Evolutionary conservation across 2,113 vertebrate species (phyloP), one percentile per base, ranked within the genome.

Genomic region (Tragelaphus strepsiceros): DNA sequence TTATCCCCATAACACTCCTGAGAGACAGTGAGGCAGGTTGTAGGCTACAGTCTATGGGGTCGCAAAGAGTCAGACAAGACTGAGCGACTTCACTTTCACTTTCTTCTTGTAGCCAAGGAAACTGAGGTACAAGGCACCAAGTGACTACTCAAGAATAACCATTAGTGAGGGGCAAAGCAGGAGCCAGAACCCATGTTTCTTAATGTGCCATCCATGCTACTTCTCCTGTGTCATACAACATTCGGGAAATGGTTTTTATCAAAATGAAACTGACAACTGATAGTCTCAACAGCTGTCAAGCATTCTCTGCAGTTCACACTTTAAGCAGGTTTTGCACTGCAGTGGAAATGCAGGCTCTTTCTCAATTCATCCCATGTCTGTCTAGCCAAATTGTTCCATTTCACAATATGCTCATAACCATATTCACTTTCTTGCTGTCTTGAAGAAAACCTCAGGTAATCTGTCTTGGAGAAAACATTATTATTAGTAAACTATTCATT

Each of bases 401-500:
- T 91, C 32, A 62, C 24, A 71, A 26, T 39, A 77, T 32, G 46
- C 17, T 93, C 26, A 32, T 17, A 85, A 92, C 19, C 24, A 96
- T 35, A 80, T 80, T 94, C 39, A 74, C 32, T 49, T 82, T 30
- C 54, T 96, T 92, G 39, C 15, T 94, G 67, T 85, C 62, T 82
- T 84, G 6, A 82, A 92, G 56, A 74, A 81, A 94, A 82, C 0
- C 2, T 71, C 53, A 61, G 7, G n/a, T 84, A 49, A 67, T 94
- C 88, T 93, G 92, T 77, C 94, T 95, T 88, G 32, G 10, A 88
- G 71, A 88, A 86, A 94, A 94, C 28, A 59, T 17, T 62, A 46
- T 91, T 56, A 77, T 6, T 30, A 91, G 67, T 82, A 53, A 81
- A 94, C 26, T 80, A 80, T 30, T 78, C 67, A 62, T 43, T 87